Base-by-base conservation (phyloP, 2,113 vertebrate species). In the Nerophis ophidion region DNA sequence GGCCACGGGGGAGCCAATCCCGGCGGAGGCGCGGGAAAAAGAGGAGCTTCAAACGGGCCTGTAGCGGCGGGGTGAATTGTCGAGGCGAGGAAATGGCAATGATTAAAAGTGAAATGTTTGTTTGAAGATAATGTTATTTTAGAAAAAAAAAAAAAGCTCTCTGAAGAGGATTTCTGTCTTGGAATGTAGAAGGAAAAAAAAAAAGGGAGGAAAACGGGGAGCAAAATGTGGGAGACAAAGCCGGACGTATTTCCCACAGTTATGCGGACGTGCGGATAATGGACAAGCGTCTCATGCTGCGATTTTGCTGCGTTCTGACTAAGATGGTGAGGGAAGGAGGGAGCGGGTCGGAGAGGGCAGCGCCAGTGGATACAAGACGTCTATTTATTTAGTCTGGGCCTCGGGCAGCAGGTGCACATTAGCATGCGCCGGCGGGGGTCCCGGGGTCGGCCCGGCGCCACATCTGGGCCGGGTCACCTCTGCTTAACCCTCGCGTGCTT, bases 81-180 rank as follows among this genome's bases (percentile, higher is more conserved):
- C 80, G 81, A 77, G 80, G 75, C 68, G 75, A 80, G 74, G 60
- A 85, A 88, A 88, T 87, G 83, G 77, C 81, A 81, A 85, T 90
- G 88, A 90, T 90, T 90, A 90, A 88, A 88, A 89, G 85, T 89
- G 87, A 89, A 90, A 89, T 89, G 90, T 90, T 91, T 90, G 86
- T 90, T 90, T 90, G 88, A 90, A 89, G 88, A 86, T 87, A 83
- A 89, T 90, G 84, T 86, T 91, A 90, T 91, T 91, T 88, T 88
- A 61, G 75, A 89, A 26, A 26, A 26, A n/a, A n/a, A n/a, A n/a
- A n/a, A n/a, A 79, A 86, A 82, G 57, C 77, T 84, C 75, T 86
- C 86, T 86, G 89, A 77, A 87, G 82, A 89, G 86, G 84, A 86
- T 89, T 89, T 88, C 64, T 38, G 62, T 68, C 76, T 82, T 77